Conservation (phyloP, 2,888 invertebrate genomes). For the Caenorhabditis zanzibari region DNA sequence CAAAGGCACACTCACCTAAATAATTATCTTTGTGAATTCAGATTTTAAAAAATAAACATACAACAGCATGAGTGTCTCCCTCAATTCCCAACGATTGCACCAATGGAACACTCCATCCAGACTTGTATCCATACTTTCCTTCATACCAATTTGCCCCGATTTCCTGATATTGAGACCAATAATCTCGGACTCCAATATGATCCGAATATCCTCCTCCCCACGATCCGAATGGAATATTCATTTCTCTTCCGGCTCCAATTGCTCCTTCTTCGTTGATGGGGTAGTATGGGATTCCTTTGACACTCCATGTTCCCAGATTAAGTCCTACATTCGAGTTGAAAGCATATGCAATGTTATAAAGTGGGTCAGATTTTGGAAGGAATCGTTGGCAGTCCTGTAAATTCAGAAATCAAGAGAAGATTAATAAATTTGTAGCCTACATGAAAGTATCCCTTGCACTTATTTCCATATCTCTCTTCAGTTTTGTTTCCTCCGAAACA, state of each 20-base stretch:
- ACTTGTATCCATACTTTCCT: slow-evolving; percentile 77
- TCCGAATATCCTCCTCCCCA: slow-evolving; percentile 81
- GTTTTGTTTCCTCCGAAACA: slow-evolving; percentile 68
- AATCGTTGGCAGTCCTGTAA: slow-evolving; percentile 76
- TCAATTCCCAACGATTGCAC: slow-evolving; percentile 80
- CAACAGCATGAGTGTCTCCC: slow-evolving; percentile 76
- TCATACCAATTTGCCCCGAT: slow-evolving; percentile 79
- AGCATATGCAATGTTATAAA: slow-evolving; percentile 76
- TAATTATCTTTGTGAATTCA: background rate
- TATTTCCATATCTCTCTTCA: slow-evolving; percentile 69
- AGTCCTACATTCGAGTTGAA: slow-evolving; percentile 76
- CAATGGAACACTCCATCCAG: slow-evolving; percentile 78
- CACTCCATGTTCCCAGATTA: slow-evolving; percentile 76
- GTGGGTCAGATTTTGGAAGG: slow-evolving; percentile 76
- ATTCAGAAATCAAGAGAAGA: background rate
- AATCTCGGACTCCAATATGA: slow-evolving; percentile 79
- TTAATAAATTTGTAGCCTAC: slow-evolving; percentile 27
- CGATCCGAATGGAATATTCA: slow-evolving; percentile 78
- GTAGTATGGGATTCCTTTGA: slow-evolving; percentile 81
- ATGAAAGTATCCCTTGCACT: slow-evolving; percentile 78
- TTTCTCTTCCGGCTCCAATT: slow-evolving; percentile 74
- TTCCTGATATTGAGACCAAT: slow-evolving; percentile 79
- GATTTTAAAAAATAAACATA: slow-evolving; percentile 26
- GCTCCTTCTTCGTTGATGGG: slow-evolving; percentile 80
- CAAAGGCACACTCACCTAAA: slow-evolving; percentile 73